Base-by-base conservation (phyloP, 30 jellyfish, hydroid and myxozoan genomes). In the Aurelia sp. region DNA sequence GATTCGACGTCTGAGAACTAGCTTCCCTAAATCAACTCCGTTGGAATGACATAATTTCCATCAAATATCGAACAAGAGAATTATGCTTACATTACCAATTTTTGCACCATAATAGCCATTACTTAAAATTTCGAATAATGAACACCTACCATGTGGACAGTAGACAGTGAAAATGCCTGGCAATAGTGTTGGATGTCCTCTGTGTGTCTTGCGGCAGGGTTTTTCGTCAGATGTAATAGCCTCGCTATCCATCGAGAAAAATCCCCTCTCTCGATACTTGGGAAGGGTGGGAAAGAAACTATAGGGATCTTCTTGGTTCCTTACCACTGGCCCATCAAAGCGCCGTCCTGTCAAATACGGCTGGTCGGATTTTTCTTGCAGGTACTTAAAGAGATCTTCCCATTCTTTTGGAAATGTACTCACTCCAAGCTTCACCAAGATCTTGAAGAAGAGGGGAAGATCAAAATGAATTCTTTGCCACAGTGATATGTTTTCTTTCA, bases 291-390 rank as follows among this genome's bases (percentile, higher is more conserved):
- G 33, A 23, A 13, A 61, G 71, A 61, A 61, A 61, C 71, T 23
- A 5, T 61, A 61, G 33, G 27, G 71, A 13, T 61, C 71, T 61
- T n/a, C 71, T 61, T 20, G 71, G 71, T 61, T n/a, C 71, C 33
- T 61, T 61, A n/a, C 71, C 12, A 23, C 71, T 61, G 71, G 71
- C 15, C 71, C 71, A 61, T 61, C 71, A 61, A 61, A 23, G 20
- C 13, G 12, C 3, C 13, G 71, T 61, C 33, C 33, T 20, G 71
- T 61, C 13, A 61, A 61, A 61, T n/a, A 61, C 15, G 71, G 71
- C 71, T 61, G 33, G 33, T 13, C 71, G 15, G 71, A n/a, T 23
- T 61, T 61, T 9, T 12, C 33, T n/a, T 61, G 13, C 33, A 61
- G 20, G 16, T 61, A 61, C 77, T 44, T 44, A 13, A 44, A 44